Evolutionary conservation across 2,888 invertebrate genomes (phyloP), one percentile per base, ranked within the genome.

Genomic region (Agrochola circellaris): DNA sequence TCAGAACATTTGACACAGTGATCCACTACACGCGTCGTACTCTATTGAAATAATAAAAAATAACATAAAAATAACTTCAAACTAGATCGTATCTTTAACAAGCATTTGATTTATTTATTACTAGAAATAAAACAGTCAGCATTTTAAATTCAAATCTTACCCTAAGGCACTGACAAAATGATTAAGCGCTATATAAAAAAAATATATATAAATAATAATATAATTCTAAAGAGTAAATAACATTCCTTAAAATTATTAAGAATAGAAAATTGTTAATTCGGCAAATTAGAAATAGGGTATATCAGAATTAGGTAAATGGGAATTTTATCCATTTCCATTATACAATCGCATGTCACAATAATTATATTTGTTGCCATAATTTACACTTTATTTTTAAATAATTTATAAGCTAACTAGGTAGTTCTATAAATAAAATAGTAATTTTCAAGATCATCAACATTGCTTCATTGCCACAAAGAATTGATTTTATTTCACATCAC

Each of bases 151-250:
- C 90, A 93, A 94, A 94, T 92, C 93, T 94, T 94, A 96, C 92
- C 93, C 95, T 95, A 96, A 96, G 95, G 95, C 96, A 96, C 95
- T 96, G 95, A 94, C 92, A 95, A 90, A 96, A 95, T 91, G 92
- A 94, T 95, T 93, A 95, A 93, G 93, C 92, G 91, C 93, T 94
- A 95, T 90, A 90, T 94, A 94, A 91, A 92, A 93, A 74, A 92
- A 91, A 92, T 91, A 89, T 89, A 91, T 90, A 93, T 93, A 94
- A 93, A 94, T 94, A 94, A 94, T 92, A 93, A 82, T 88, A 88
- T 92, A 93, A 91, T 91, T 93, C 92, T 94, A 94, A 94, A 94
- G 93, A 94, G 94, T 95, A 95, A 94, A 95, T 94, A 95, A 95
- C 95, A 95, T 95, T 94, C 93, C 95, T 93, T 95, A 94, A 92